Conservation (phyloP, 2,113 vertebrate species). For the Centrocercus urophasianus region DNA sequence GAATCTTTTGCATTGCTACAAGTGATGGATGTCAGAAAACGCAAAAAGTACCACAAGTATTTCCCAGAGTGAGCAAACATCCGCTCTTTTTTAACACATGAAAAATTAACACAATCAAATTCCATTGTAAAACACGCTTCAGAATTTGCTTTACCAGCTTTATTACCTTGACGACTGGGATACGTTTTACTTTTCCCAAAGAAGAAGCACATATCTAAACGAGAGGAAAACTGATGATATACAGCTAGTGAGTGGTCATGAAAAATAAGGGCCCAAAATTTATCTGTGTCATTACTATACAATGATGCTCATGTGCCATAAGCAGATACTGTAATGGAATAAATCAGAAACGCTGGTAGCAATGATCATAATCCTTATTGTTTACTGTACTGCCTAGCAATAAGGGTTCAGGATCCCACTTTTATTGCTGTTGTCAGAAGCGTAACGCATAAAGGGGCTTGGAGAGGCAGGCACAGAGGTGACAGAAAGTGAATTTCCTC, state of each 20-base stretch:
- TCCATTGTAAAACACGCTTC: conserved; percentile 23
- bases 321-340: neutral
- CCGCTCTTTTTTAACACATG: conserved; percentile 6
- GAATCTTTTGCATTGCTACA: neutral
- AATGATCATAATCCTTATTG: neutral
- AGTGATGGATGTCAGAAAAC: neutral
- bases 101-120: conserved; percentile 57
- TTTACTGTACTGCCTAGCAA: neutral
- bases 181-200: conserved; percentile 11
- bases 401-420: neutral
- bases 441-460: rapidly evolving
- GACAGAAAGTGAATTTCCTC: neutral
- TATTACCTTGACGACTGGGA: conserved; percentile 26
- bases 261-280: conserved; percentile 34
- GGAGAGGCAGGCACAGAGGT: neutral
- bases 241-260: neutral
- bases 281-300: neutral
- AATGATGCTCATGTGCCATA: neutral
- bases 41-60: neutral
- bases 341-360: conserved; percentile 29
- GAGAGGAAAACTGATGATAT: conserved; percentile 21
- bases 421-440: neutral
- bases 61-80: neutral
- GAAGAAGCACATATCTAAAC: neutral
- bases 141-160: conserved; percentile 4